Evolutionary conservation across 2,888 invertebrate species (phyloP), one percentile per base, ranked within the genome.

Genomic region (Euplexia lucipara): DNA sequence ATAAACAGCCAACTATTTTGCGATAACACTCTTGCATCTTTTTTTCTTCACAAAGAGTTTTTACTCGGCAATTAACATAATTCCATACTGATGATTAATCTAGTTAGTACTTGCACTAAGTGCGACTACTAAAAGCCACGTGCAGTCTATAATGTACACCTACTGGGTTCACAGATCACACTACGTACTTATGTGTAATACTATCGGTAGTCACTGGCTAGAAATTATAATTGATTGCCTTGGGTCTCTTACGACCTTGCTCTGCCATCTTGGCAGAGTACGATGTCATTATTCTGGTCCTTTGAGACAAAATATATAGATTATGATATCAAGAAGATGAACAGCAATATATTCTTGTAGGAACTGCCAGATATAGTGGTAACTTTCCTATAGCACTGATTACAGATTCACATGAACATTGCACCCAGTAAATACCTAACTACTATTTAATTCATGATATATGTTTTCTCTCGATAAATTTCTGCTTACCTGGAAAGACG

Each of bases 131-230:
- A 44, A 49, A 53, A 62, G 69, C 57, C 79, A 81, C 79, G 81
- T 81, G 79, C 67, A 72, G n/a, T 39, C 48, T 51, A 45, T 70
- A 75, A 70, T 53, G 60, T 71, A 53, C 71, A 47, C 18, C 44
- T 66, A 71, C 60, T 67, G 69, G 26, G 81, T 75, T 78, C 75
- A 79, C 66, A 81, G 79, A 81, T 79, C 81, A 79, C 37, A 12
- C 32, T 30, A 39, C 56, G 34, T 30, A 39, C 56, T 34, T 48
- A 52, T 2, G 10, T 58, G 52, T 35, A 10, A 26, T 32, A 18
- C 3, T 53, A 44, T 59, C n/a, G 18, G 58, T 45, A 54, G 9
- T 48, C 14, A 26, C 39, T 41, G 9, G 22, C 20, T 62, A 71
- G 67, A 71, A 70, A 64, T 54, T 71, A 53, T 69, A 37, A 69